phyloP scores from a whole-genome alignment of 2,888 invertebrate genomes.

The Camptogramma bilineatum region DNA sequence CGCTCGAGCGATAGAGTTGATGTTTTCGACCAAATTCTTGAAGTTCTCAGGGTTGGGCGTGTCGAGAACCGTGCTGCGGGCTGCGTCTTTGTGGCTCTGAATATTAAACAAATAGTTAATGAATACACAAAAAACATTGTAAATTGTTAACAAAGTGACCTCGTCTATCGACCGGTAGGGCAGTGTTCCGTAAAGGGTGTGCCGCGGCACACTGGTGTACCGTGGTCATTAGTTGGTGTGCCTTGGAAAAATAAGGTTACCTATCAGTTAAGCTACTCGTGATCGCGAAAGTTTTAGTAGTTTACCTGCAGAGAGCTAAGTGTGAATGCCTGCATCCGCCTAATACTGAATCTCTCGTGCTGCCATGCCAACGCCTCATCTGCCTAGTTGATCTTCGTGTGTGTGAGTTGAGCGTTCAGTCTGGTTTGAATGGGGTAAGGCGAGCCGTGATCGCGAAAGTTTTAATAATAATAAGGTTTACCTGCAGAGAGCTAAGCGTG shows the following conservation, averaged over 20 bases:
- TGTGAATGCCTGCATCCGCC: constrained; percentile 96
- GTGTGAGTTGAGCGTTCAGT: constrained; percentile 87
- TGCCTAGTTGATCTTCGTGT: constrained; percentile 98
- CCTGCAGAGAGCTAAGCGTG: constrained; percentile 89
- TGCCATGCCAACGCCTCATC: constrained; percentile 98
- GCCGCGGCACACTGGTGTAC: no score
- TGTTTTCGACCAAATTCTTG: constrained; percentile 87
- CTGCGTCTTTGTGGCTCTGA: constrained; percentile 87
- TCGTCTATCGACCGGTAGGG: no score
- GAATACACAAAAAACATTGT: no score
- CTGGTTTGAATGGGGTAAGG: constrained; percentile 88
- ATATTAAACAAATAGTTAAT: not conserved
- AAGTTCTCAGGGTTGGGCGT: constrained; percentile 83
- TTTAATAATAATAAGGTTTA: no score
- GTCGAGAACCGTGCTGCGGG: constrained; percentile 88
- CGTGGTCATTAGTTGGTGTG: no score
- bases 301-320: constrained; percentile 89
- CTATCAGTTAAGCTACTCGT: no score
- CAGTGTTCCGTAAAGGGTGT: no score
- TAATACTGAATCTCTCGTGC: constrained; percentile 97
- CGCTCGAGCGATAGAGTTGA: constrained; percentile 92
- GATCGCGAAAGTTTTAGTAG: no score
- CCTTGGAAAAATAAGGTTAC: no score
- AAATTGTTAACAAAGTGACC: no score
- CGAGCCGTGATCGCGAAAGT: no score